Evolutionary conservation across 2,888 invertebrate genomes (phyloP), one percentile per base, ranked within the genome.

Genomic region (Leptothorax acervorum): DNA sequence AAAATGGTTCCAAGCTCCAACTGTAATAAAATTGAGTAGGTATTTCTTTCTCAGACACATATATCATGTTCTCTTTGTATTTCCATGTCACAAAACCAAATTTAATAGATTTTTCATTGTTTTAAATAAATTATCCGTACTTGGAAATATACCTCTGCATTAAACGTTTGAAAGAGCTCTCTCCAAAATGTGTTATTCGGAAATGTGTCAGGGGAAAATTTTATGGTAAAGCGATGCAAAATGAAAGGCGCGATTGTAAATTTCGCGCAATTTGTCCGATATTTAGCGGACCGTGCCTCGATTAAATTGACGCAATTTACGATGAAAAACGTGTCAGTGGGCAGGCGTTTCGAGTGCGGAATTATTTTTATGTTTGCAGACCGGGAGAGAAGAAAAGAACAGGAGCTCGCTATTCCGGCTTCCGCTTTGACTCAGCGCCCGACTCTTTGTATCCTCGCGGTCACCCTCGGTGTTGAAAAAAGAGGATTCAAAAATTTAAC

Each of bases 231-330:
- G n/a, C 60, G 39, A 71, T 39, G 48, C 39, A 28, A 81, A 81
- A 71, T 71, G 55, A 81, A 79, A 70, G 28, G 48, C 48, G 28
- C 71, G 48, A 71, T 79, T 71, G 79, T 71, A 71, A 71, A 81
- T 71, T 71, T 60, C 39, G 48, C 45, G 60, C 73, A 81, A 81
- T 81, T 71, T 81, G 73, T 71, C 60, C 79, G 79, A 81, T 81
- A 81, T 81, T 81, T 81, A 81, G 73, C 60, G 12, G n/a, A 81
- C 79, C 79, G 79, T 81, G 79, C 71, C 79, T 81, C 71, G 79
- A 81, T 81, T 81, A 81, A 81, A 81, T 81, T 81, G 79, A 81
- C 79, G 79, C 79, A 81, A 81, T 81, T 81, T 81, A 18, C 79
- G 60, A 81, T 81, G 60, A 81, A 71, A 81, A 71, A 81, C 71